Percentiles rank a stretch among this genome's conserved stretches.
phyloP scores from a whole-genome alignment of 1,140 invertebrate species.

The Lasaia peninsularis region DNA sequence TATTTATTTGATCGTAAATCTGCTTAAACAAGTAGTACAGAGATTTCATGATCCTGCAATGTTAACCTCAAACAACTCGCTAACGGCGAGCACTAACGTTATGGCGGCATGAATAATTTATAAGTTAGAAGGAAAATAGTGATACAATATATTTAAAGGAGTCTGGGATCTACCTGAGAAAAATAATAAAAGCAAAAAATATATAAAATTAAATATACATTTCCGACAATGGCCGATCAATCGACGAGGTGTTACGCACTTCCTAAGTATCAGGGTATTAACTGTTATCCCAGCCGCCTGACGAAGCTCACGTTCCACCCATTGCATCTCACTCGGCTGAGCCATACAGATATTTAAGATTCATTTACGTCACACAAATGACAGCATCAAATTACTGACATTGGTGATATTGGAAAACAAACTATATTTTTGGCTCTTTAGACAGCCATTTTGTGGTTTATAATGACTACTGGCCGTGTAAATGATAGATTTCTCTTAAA shows the following conservation, averaged over 20 bases:
- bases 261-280: conserved; percentile 36
- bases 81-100: no score
- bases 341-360: conserved; percentile 5
- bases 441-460: not conserved
- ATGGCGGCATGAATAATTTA: no score
- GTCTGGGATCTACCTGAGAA: not conserved
- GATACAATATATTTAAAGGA: no score
- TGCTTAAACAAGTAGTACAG: no score
- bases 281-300: conserved; percentile 42
- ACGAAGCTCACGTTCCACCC: not conserved
- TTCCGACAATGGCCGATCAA: not conserved
- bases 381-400: not conserved
- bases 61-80: no score
- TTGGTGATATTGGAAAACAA: not conserved
- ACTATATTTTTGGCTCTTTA: conserved; percentile 1
- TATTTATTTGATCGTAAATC: no score
- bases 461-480: not conserved
- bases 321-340: not conserved
- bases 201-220: not conserved
- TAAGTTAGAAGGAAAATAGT: no score
- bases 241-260: not conserved
- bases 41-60: no score
- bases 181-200: not conserved
- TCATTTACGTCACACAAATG: conserved; percentile 9
- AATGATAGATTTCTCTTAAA: no score